Base-by-base conservation (phyloP, 2,888 invertebrate genomes). In the Ligdia adustata region DNA sequence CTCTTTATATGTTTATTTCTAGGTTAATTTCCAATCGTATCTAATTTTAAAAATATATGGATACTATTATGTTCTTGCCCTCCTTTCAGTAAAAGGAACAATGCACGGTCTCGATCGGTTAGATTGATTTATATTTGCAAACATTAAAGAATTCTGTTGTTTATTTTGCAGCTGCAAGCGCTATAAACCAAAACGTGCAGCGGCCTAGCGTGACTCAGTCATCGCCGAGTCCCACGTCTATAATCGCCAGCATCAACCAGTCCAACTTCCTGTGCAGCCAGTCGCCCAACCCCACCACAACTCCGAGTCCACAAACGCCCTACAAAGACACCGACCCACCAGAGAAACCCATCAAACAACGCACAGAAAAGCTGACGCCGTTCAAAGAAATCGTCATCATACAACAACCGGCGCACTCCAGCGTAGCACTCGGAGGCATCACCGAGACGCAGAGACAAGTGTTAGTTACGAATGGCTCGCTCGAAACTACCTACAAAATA, bases 221-320 rank as follows among this genome's bases (percentile, higher is more conserved):
- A 1, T 89, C 90, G 13, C 91, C 91, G 1, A 91, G 90, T 51
- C 91, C 91, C 7, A 91, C 79, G 1, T 85, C 90, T 2, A 85
- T 91, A 29, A 90, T 91, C 42, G 60, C 74, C 15, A 87, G 79
- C 58, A 87, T 91, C 59, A 91, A 91, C 54, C 91, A 90, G 43
- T 88, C 90, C 0, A 87, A 79, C 57, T 91, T 75, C 65, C 64
- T 90, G 41, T 90, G 89, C 69, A 87, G 82, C 48, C 80, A 81
- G 49, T 55, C 70, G 2, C 62, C 69, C 26, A 79, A 79, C 0
- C 53, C 69, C 9, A 29, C 59, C 1, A 42, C 62, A 2, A 9
- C 4, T 9, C 1, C 1, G 18, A 42, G 62, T 12, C 65, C 60
- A 47, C 41, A 42, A 4, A 52, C 63, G 4, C 47, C 63, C 1